Conservation (phyloP, 2,797 vertebrate species). For the Scolopax rusticola region DNA sequence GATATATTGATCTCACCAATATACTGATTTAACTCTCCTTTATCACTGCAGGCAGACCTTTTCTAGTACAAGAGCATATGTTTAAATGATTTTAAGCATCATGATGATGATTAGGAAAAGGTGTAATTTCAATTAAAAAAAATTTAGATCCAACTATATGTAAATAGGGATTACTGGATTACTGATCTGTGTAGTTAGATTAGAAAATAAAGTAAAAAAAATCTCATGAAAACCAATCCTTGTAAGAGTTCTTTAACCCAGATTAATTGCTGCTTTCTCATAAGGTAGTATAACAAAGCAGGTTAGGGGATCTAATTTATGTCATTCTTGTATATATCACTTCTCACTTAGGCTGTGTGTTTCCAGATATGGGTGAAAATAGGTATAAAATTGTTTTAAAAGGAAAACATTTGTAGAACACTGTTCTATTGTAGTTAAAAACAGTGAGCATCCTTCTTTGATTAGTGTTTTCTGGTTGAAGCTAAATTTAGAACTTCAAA, state of each 20-base stretch:
- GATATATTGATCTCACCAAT: background rate
- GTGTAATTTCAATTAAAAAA: background rate
- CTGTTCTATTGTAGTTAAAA: slow-evolving; percentile 28
- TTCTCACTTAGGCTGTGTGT: background rate
- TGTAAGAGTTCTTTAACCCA: background rate
- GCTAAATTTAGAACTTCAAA: slow-evolving; percentile 74
- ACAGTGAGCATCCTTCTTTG: slow-evolving; percentile 29
- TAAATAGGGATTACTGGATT: background rate
- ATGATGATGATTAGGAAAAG: background rate
- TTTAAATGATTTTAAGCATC: background rate
- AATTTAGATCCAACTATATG: background rate
- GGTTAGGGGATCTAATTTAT: slow-evolving; percentile 11
- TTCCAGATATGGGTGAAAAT: slow-evolving; percentile 34
- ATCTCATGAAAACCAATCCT: background rate
- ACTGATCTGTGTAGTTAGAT: background rate
- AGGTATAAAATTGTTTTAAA: slow-evolving; percentile 4
- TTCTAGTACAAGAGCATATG: background rate
- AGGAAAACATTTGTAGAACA: slow-evolving; percentile 36
- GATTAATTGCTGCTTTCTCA: background rate
- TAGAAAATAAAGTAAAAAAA: background rate
- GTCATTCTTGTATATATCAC: background rate
- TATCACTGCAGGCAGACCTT: background rate
- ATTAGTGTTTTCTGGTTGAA: slow-evolving; percentile 63
- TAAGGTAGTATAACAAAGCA: background rate
- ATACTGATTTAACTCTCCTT: background rate